Evolutionary conservation across 2,113 vertebrate genomes (phyloP), one percentile per base, ranked within the genome.

Genomic region (Opisthocomus hoazin): DNA sequence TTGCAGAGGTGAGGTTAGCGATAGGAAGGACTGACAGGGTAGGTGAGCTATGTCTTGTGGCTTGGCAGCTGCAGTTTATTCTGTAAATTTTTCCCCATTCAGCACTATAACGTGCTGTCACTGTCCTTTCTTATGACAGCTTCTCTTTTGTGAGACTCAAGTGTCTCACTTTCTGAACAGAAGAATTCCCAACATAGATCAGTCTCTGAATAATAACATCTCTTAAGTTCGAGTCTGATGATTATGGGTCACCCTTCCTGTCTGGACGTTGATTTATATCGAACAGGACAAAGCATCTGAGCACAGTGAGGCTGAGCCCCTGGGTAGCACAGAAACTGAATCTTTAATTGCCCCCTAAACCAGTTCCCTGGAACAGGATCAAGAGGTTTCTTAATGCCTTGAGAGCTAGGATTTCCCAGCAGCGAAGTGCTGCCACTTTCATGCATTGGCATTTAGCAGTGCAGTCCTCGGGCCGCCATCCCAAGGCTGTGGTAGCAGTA

Each of bases 291-390:
- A 91, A 91, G 69, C 66, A 90, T 43, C 50, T 84, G 83, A 95
- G 73, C 41, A 78, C 50, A 60, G 37, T 90, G 84, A 93, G 78
- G 92, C 21, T 84, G 23, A 96, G 71, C 93, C 77, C 57, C 79
- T 87, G 87, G 84, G 84, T 77, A 89, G 74, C 76, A 93, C 50
- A 86, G 64, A 78, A 65, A 34, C 66, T 46, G 65, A 82, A 94
- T 97, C 77, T 95, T 96, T 95, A 90, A 97, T 86, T 69, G 15
- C 73, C 89, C 75, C 60, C 70, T 92, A 65, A 91, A 73, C 88
- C 57, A 53, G 50, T 82, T 95, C 84, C 32, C 56, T 20, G 15
- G 37, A 66, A 84, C 64, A 51, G 64, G 93, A 88, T 94, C 90
- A 78, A 83, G 70, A 91, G 79, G 83, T 65, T 93, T 73, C 70